These are phyloP conservation scores for Danaus plexippus DNA, from an alignment of 1,140 invertebrate species.

Conservation along the genomic window DNA sequence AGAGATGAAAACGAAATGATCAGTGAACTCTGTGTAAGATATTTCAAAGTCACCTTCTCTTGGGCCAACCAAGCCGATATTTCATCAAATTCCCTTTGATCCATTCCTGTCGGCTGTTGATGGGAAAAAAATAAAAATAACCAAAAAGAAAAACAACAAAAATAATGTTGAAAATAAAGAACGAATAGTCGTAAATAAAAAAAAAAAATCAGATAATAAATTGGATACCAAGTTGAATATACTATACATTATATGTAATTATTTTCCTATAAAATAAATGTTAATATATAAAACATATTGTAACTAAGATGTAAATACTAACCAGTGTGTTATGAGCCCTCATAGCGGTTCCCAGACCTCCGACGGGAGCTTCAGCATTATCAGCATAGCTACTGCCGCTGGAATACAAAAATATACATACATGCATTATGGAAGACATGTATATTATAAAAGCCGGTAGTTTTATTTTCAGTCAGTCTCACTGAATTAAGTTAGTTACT, in stretches of 20 bases:
- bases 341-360: conserved; percentile 64
- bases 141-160: conserved; percentile 30
- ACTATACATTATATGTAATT: too few species aligned
- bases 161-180: conserved; percentile 21
- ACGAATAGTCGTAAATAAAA: conserved; percentile 30
- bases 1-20: too few species aligned
- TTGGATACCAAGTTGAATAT: too few species aligned
- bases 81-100: conserved; percentile 92
- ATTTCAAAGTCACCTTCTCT: conserved; percentile 59
- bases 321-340: conserved; percentile 43
- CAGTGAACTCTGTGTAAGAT: conserved; percentile 4
- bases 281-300: too few species aligned
- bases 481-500: too few species aligned
- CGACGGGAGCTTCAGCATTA: conserved; percentile 77
- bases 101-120: conserved; percentile 75
- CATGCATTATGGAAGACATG: neutral
- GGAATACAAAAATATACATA: conserved; percentile 29
- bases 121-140: conserved; percentile 24
- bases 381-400: conserved; percentile 83
- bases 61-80: conserved; percentile 92
- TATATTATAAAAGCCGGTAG: neutral
- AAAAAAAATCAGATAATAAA: conserved; percentile 24
- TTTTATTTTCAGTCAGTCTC: too few species aligned
- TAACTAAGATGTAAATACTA: conserved; percentile 8
- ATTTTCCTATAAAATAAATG: too few species aligned